phyloP scores from a whole-genome alignment of 2,797 vertebrate species.

The Lophius americanus region DNA sequence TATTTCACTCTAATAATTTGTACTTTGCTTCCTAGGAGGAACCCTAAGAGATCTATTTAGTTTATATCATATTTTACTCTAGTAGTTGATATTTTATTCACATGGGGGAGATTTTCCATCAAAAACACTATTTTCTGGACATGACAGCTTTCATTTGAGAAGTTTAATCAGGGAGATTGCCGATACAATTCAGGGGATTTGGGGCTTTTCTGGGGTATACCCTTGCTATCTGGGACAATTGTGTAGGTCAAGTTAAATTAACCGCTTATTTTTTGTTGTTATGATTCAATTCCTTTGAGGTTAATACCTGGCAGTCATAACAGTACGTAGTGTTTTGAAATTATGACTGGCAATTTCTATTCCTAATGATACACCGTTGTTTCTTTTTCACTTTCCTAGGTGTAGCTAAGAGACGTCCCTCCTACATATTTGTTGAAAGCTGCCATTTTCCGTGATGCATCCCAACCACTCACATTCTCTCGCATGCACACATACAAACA shows the following conservation, averaged over 20 bases:
- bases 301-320: slow-evolving; percentile 37
- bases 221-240: too few relatives aligned
- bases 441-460: slow-evolving; percentile 77
- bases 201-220: too few relatives aligned
- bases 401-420: slow-evolving; percentile 65
- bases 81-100: slow-evolving; percentile 29
- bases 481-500: slow-evolving; percentile 29
- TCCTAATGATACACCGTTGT: slow-evolving; percentile 52
- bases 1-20: too few relatives aligned
- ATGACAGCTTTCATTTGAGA: too few relatives aligned
- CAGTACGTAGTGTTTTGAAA: slow-evolving; percentile 44
- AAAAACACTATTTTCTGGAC: too few relatives aligned
- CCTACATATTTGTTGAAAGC: slow-evolving; percentile 79
- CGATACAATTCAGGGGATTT: too few relatives aligned
- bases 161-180: too few relatives aligned
- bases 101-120: too few relatives aligned
- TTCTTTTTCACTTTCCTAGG: slow-evolving; percentile 26
- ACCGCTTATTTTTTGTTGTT: slow-evolving; percentile 6
- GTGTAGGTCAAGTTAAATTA: slow-evolving; percentile 11
- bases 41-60: too few relatives aligned
- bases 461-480: slow-evolving; percentile 65
- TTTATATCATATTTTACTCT: slow-evolving; percentile 7
- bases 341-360: slow-evolving; percentile 63
- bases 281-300: slow-evolving; percentile 14
- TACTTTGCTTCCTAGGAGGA: too few relatives aligned